Conservation (phyloP, 2,888 invertebrate species). For the Andrena bicolor region DNA sequence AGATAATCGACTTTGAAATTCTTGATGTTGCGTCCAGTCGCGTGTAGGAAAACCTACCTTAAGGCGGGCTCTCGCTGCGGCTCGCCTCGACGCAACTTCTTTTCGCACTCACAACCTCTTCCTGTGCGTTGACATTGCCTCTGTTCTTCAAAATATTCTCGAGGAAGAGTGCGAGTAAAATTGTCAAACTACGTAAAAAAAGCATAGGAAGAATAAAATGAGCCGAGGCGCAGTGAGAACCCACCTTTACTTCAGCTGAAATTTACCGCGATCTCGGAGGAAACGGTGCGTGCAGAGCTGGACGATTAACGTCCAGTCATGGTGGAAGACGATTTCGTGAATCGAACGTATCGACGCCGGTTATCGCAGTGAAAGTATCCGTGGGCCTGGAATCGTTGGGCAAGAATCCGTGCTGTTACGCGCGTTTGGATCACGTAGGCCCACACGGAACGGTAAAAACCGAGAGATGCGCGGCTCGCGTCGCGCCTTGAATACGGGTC, state of each 20-base stretch:
- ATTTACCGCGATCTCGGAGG: background rate
- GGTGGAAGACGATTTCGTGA: background rate
- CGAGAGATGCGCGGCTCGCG: slow-evolving; percentile 19
- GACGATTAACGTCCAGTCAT: slow-evolving; percentile 4
- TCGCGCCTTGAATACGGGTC: slow-evolving; percentile 49
- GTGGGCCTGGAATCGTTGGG: slow-evolving; percentile 22
- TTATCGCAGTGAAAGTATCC: slow-evolving; percentile 54
- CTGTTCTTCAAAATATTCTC: too few species aligned
- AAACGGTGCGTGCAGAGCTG: slow-evolving; percentile 22
- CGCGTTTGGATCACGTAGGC: slow-evolving; percentile 64
- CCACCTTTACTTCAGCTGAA: background rate
- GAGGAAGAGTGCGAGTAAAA: too few species aligned
- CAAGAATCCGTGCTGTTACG: slow-evolving; percentile 44
- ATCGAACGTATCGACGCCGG: slow-evolving; percentile 7
- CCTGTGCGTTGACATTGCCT: too few species aligned
- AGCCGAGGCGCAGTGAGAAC: too few species aligned
- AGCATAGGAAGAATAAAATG: too few species aligned
- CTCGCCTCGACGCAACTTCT: too few species aligned
- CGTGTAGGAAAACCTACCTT: too few species aligned
- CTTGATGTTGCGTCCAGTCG: too few species aligned
- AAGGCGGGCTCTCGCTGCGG: too few species aligned
- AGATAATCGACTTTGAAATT: too few species aligned
- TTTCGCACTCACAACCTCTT: too few species aligned
- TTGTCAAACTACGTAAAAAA: too few species aligned
- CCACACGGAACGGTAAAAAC: slow-evolving; percentile 69